These are phyloP conservation scores for Mythimna impura DNA, from an alignment of 2,888 invertebrate genomes.

Conservation along the genomic window DNA sequence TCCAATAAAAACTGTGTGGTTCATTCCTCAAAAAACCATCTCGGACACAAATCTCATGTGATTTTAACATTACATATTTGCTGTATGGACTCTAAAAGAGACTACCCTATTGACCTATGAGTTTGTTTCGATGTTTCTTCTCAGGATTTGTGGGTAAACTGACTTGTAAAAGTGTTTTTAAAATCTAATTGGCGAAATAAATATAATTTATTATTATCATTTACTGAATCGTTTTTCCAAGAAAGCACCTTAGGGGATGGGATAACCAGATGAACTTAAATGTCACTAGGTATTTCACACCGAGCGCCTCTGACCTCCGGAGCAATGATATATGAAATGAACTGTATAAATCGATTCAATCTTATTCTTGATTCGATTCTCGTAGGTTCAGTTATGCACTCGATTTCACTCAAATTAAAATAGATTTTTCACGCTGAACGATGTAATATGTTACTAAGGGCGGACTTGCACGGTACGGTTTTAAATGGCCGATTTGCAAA, in stretches of 20 bases:
- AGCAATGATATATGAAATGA: conserved; percentile 53
- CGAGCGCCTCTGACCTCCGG: conserved; percentile 31
- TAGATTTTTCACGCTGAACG: conserved; percentile 61
- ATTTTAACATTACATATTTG: too few species aligned
- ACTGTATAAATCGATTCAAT: conserved; percentile 58
- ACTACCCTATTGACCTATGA: too few species aligned
- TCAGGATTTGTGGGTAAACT: too few species aligned
- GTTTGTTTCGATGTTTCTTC: too few species aligned
- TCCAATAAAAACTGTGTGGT: too few species aligned
- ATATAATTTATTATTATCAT: too few species aligned
- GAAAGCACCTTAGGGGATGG: background rate
- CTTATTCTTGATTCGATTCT: conserved; percentile 59
- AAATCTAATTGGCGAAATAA: too few species aligned
- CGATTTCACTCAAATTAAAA: conserved; percentile 63
- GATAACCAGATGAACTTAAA: conserved; percentile 12
- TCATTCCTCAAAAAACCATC: too few species aligned
- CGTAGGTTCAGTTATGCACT: conserved; percentile 57
- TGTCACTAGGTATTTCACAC: conserved; percentile 30
- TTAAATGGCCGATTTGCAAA: conserved; percentile 40
- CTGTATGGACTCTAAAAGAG: too few species aligned
- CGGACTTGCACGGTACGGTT: conserved; percentile 28
- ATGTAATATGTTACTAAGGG: conserved; percentile 53
- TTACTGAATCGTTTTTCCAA: background rate
- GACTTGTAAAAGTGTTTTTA: too few species aligned
- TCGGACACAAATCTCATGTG: too few species aligned